A percentile compares a stretch with the other conserved stretches of the same genome.
Evolutionary conservation across 2,888 invertebrate genomes (phyloP).

Genomic region (Bimastos eiseni): DNA sequence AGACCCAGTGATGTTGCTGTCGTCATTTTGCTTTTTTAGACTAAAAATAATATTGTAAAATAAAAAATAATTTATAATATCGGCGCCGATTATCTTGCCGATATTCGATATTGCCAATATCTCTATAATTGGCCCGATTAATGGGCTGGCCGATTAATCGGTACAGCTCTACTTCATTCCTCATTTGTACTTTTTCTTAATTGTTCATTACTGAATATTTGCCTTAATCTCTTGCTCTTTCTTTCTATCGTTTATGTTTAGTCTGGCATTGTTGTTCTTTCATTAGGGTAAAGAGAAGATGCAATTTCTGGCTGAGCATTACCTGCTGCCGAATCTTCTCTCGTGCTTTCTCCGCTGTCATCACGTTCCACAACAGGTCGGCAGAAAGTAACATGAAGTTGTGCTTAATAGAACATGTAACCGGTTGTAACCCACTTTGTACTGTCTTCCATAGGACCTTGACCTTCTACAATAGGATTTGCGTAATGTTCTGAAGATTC

Average conservation of each 20-base stretch:
- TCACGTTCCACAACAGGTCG: conserved; percentile 65
- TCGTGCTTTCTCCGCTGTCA: conserved; percentile 73
- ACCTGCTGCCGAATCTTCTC: conserved; percentile 78
- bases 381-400: background rate
- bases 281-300: conserved; percentile 66
- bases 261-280: background rate
- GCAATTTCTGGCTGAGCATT: conserved; percentile 73
- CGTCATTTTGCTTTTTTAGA: too few relatives aligned
- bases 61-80: too few relatives aligned
- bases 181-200: too few relatives aligned
- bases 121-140: too few relatives aligned
- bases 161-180: too few relatives aligned
- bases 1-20: too few relatives aligned
- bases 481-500: background rate
- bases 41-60: too few relatives aligned
- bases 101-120: too few relatives aligned
- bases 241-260: background rate
- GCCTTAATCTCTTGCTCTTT: background rate
- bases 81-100: too few relatives aligned
- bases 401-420: background rate
- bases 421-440: background rate
- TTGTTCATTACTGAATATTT: too few relatives aligned
- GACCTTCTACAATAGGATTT: background rate
- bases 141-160: too few relatives aligned
- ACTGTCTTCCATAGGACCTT: background rate